Base-by-base conservation (phyloP, 2,888 invertebrate species). In the Drosophila birchii region DNA sequence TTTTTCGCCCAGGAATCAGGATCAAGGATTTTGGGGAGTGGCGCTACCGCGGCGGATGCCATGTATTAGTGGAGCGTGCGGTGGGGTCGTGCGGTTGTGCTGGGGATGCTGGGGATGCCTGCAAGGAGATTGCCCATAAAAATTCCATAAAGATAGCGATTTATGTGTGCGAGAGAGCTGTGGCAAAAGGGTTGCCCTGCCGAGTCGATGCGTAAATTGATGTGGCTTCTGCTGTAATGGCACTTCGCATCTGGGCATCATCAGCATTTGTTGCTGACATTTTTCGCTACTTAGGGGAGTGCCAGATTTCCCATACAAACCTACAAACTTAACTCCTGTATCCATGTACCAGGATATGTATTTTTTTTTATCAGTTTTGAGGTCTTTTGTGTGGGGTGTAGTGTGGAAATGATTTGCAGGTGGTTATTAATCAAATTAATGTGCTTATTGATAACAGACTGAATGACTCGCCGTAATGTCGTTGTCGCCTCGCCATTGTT, bases 361-460 rank as follows among this genome's bases (percentile, higher is more conserved):
- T 74, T 76, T 79, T 76, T 77, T 88, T 76, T 77, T 88, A 81
- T 86, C 87, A 69, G 78, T 63, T 55, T n/a, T 66, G 36, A 57
- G 57, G 63, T 72, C 82, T 74, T 80, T 81, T 81, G 85, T 85
- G 88, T 76, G 58, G 32, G 32, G 36, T 34, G 62, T 39, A 64
- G 73, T 79, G 78, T 78, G 91, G 91, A 91, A 91, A 90, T 86
- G 90, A 90, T 90, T 90, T 90, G 88, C 88, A 89, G 87, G 88
- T 89, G 88, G 90, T 91, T 90, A 91, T 90, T 91, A 91, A 91
- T 91, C 91, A 90, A 90, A 88, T 87, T 88, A 82, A 90, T 88
- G 89, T 82, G 80, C 79, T 83, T 84, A 90, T 85, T 86, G 90
- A 91, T 90, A 90, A 86, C 84, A 67, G 16, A 29, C 70, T 78